Evolutionary conservation across 2,113 vertebrate genomes (phyloP), one percentile per base, ranked within the genome.

Genomic region (Odontesthes bonariensis): DNA sequence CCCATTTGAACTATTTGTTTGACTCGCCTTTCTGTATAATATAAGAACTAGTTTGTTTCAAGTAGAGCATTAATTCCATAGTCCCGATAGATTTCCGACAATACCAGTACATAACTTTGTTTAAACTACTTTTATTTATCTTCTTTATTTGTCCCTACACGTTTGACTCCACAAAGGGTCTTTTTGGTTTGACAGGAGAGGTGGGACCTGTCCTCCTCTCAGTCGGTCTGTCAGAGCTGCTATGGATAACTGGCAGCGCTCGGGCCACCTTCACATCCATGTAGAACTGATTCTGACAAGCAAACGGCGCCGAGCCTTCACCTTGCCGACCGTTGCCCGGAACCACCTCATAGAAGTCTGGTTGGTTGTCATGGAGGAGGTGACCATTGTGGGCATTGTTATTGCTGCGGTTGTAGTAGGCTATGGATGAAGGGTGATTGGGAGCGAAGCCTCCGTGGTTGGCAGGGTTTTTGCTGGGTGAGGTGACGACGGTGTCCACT

Each of bases 171-270:
- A 99, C 97, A 91, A 99, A 99, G 17, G 98, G 97, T 96, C 97
- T 97, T 96, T 99, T 99, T 96, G 98, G 97, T 97, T 99, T 99
- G 93, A 99, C 97, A 79, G 98, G 97, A 82, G 98, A 97, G 4
- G 96, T 96, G 60, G 97, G 96, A 86, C 96, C 93, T 91, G 95
- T 84, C 95, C 93, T 77, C 92, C 95, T 92, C 42, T 93, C 92
- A 92, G 95, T 86, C 90, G 94, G 86, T 95, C 95, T 95, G 93
- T 98, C 96, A 88, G 96, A 96, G 93, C 96, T 97, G 69, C 96
- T 95, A 74, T 97, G 96, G 1, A 95, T 94, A 91, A 97, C 96
- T 0, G 98, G 97, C 85, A 98, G 94, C 38, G 96, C 97, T 91
- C 96, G 94, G 40, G 96, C 95, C 90, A 97, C 93, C 90, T 97